These are phyloP conservation scores for Brachyopa scutellaris DNA, from an alignment of 2,888 invertebrate genomes.

Conservation along the genomic window DNA sequence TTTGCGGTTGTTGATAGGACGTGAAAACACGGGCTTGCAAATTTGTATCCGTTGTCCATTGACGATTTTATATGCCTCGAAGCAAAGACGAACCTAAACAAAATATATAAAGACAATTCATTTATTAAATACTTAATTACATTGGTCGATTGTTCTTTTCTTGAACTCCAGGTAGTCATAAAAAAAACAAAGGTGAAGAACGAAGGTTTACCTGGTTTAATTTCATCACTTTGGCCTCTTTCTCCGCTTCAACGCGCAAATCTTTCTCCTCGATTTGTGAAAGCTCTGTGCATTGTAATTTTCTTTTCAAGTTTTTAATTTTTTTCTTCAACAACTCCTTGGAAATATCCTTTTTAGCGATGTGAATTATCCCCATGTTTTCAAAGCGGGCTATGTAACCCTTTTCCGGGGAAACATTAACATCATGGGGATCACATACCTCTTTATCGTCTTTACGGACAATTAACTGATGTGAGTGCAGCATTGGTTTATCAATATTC, in stretches of 20 bases:
- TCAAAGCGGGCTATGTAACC: constrained; percentile 88
- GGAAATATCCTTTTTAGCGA: constrained; percentile 89
- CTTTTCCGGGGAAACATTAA: constrained; percentile 83
- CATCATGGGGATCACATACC: constrained; percentile 86
- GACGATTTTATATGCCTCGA: constrained; percentile 87
- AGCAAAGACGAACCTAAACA: constrained; percentile 85
- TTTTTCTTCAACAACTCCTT: constrained; percentile 86
- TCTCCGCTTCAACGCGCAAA: constrained; percentile 81
- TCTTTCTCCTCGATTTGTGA: constrained; percentile 76
- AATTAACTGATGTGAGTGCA: constrained; percentile 88
- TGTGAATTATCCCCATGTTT: constrained; percentile 93
- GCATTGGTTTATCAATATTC: constrained; percentile 82
- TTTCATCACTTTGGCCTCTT: constrained; percentile 87
- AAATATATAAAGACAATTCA: not conserved
- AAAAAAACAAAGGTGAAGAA: too few species aligned
- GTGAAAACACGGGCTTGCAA: constrained; percentile 88
- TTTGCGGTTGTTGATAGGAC: constrained; percentile 91
- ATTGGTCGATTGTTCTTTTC: too few species aligned
- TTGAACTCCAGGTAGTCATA: too few species aligned
- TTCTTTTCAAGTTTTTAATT: constrained; percentile 80
- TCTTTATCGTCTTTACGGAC: constrained; percentile 85
- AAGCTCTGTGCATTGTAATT: constrained; percentile 77
- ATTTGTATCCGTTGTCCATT: constrained; percentile 83
- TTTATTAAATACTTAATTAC: too few species aligned
- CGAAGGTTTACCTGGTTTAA: constrained; percentile 85